A percentile compares a stretch with the other conserved stretches of the same genome.
phyloP scores from a whole-genome alignment of 2,113 vertebrate species.

The Anolis sagrei region DNA sequence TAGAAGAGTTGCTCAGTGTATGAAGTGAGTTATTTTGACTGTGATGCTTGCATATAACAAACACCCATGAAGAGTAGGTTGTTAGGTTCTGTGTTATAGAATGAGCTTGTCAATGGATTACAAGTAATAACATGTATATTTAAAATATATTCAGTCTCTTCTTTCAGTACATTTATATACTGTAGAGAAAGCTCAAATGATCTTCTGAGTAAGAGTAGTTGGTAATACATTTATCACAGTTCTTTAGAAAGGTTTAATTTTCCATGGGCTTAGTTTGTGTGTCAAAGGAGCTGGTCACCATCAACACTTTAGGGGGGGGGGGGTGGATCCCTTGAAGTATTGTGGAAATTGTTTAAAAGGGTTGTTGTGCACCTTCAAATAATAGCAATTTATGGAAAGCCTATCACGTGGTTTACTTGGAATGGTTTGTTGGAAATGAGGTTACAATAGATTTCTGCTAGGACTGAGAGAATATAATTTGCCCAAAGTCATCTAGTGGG shows the following conservation, averaged over 20 bases:
- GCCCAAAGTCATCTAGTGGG: too few species aligned
- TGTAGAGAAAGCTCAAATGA: not conserved
- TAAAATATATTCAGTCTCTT: not conserved
- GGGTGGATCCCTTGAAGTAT: not conserved
- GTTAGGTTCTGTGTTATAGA: not conserved
- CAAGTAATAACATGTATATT: not conserved
- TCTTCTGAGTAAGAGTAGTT: not conserved
- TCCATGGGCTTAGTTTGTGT: not conserved
- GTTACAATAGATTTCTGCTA: too few species aligned
- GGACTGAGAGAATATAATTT: too few species aligned
- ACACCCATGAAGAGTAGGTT: not conserved
- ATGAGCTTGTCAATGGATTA: not conserved
- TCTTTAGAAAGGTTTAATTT: not conserved
- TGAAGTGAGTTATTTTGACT: constrained; percentile 7
- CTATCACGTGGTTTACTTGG: too few species aligned
- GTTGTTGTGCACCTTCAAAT: too few species aligned
- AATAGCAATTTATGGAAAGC: too few species aligned
- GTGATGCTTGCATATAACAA: not conserved
- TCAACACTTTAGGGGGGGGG: too few species aligned
- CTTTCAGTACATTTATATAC: not conserved
- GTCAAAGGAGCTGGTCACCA: not conserved
- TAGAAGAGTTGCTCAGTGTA: not conserved
- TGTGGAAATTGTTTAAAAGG: not conserved
- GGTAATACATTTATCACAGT: not conserved
- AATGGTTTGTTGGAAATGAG: too few species aligned